Evolutionary conservation across 2,797 vertebrate genomes (phyloP).

Genomic region (Eleutherodactylus coqui): DNA sequence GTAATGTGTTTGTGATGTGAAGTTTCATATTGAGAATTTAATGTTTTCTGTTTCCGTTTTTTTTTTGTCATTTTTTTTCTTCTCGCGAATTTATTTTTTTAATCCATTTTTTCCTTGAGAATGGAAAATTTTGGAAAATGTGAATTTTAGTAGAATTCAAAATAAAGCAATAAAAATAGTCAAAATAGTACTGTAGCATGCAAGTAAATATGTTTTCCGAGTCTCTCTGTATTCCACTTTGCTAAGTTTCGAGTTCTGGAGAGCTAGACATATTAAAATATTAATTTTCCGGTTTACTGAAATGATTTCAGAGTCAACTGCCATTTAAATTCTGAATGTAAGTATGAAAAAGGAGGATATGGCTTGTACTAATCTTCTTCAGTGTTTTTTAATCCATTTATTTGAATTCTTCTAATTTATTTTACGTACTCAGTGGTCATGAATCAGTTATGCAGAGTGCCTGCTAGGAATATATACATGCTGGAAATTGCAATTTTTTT

Average conservation of each 20-base stretch:
- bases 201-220: conserved; percentile 68
- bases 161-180: too few species aligned
- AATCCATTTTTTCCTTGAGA: neutral
- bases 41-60: neutral
- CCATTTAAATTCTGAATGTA: conserved; percentile 71
- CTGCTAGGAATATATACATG: conserved; percentile 39
- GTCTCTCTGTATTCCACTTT: conserved; percentile 69
- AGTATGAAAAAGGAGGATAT: conserved; percentile 71
- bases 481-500: neutral
- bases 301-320: conserved; percentile 79
- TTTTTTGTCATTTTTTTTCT: neutral
- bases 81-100: conserved; percentile 8
- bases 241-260: conserved; percentile 73
- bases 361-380: conserved; percentile 72
- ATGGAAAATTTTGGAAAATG: conserved; percentile 1
- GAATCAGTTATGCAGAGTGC: conserved; percentile 49
- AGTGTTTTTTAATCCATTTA: conserved; percentile 68
- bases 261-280: conserved; percentile 80
- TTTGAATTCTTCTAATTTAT: conserved; percentile 63
- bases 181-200: too few species aligned
- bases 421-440: conserved; percentile 50
- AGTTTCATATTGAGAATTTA: conserved; percentile 16
- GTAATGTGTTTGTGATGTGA: conserved; percentile 12
- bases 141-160: neutral
- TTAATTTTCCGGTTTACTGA: conserved; percentile 86